Conservation (phyloP, 2,888 invertebrate species). For the Athripsodes cinereus region DNA sequence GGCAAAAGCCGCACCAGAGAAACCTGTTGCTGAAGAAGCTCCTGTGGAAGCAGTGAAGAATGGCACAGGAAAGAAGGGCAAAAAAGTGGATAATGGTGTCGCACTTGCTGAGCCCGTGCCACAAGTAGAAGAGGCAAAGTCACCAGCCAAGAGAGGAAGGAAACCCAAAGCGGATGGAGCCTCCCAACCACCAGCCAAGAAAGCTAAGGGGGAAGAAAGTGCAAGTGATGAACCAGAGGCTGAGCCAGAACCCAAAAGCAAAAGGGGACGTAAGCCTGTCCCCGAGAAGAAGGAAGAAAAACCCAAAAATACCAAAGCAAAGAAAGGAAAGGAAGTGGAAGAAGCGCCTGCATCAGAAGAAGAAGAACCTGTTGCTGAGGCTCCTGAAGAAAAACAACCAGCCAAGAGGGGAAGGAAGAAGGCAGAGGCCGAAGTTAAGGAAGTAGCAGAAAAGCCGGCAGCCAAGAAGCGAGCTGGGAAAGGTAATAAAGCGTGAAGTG, state of each 20-base stretch:
- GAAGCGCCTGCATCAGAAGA: slow-evolving; percentile 22
- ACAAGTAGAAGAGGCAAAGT: slow-evolving; percentile 13
- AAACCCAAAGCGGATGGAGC: slow-evolving; percentile 30
- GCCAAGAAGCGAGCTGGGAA: slow-evolving; percentile 23
- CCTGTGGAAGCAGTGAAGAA: slow-evolving; percentile 10
- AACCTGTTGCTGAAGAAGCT: slow-evolving; percentile 13
- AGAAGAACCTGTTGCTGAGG: slow-evolving; percentile 21
- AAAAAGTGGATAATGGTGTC: slow-evolving; percentile 9
- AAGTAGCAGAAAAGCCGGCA: slow-evolving; percentile 30
- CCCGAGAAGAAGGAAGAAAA: slow-evolving; percentile 30
- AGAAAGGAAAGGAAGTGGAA: slow-evolving; percentile 15
- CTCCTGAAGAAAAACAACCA: slow-evolving; percentile 24
- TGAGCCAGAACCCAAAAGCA: slow-evolving; percentile 18
- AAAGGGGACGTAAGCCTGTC: slow-evolving; percentile 29
- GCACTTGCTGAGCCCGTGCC: slow-evolving; percentile 6
- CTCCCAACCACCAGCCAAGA: slow-evolving; percentile 30
- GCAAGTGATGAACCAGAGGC: slow-evolving; percentile 26
- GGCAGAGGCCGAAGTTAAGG: slow-evolving; percentile 28
- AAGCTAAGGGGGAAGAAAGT: slow-evolving; percentile 27
- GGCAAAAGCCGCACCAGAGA: slow-evolving; percentile 11
- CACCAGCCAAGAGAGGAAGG: slow-evolving; percentile 32
- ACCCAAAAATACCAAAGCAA: slow-evolving; percentile 25
- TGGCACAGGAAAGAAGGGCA: slow-evolving; percentile 7
- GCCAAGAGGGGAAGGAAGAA: slow-evolving; percentile 30
- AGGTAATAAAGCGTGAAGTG: slow-evolving; percentile 27